These are phyloP conservation scores for Amblyjoppa proteus DNA, from an alignment of 2,888 invertebrate species.

Conservation along the genomic window DNA sequence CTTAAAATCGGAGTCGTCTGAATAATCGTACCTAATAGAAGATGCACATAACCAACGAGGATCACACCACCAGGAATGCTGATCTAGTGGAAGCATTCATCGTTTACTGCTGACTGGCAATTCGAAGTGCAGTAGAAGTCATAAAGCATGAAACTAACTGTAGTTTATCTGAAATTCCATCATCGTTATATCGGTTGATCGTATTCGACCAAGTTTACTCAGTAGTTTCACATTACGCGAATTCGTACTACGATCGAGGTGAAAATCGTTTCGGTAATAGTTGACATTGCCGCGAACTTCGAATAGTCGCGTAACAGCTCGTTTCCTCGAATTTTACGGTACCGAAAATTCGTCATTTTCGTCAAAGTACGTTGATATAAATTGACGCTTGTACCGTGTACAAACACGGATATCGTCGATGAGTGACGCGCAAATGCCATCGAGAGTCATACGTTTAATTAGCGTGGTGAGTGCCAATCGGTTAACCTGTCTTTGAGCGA, in stretches of 20 bases:
- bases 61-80: constrained; percentile 41
- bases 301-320: constrained; percentile 42
- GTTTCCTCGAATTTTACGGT: constrained; percentile 10
- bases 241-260: constrained; percentile 39
- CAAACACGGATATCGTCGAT: constrained; percentile 24
- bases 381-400: constrained; percentile 9
- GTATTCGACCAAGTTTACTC: constrained; percentile 22
- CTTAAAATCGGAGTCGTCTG: background rate
- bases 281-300: constrained; percentile 43
- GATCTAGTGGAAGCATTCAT: constrained; percentile 56
- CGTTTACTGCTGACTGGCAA: constrained; percentile 27
- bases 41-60: constrained; percentile 22
- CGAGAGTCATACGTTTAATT: constrained; percentile 56
- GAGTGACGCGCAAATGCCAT: constrained; percentile 44
- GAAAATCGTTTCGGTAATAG: constrained; percentile 60
- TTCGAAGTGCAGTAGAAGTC: constrained; percentile 48
- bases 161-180: constrained; percentile 57
- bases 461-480: constrained; percentile 53
- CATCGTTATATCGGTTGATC: constrained; percentile 30
- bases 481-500: constrained; percentile 45
- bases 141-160: constrained; percentile 52
- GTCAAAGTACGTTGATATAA: constrained; percentile 16
- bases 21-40: constrained; percentile 14
- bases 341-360: background rate
- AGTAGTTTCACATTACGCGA: constrained; percentile 34